phyloP scores from a whole-genome alignment of 2,888 invertebrate species.

The Caenorhabditis virilis region DNA sequence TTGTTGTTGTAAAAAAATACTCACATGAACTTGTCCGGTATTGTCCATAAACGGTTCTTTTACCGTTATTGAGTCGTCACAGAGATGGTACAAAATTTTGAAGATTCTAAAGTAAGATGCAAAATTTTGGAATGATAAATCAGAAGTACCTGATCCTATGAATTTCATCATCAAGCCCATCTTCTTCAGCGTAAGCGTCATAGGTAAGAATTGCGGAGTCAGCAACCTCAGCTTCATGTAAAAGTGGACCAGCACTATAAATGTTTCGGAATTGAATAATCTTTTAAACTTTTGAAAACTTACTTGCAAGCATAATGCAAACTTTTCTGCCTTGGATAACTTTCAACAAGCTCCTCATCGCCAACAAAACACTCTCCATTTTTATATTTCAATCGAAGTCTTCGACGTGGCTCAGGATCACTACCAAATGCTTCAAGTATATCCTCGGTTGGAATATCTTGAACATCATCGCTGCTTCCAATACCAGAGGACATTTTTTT shows the following conservation, averaged over 20 bases:
- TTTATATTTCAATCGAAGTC: conserved; percentile 30
- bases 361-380: conserved; percentile 38
- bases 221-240: conserved; percentile 33
- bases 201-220: conserved; percentile 36
- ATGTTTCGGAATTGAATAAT: neutral
- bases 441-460: conserved; percentile 46
- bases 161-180: conserved; percentile 41
- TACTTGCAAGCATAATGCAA: conserved; percentile 29
- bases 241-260: conserved; percentile 27
- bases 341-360: conserved; percentile 30
- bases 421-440: conserved; percentile 47
- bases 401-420: conserved; percentile 35
- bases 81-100: conserved; percentile 43
- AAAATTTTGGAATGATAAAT: neutral
- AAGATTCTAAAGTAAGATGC: conserved; percentile 20
- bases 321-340: conserved; percentile 28
- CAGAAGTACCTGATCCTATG: conserved; percentile 26
- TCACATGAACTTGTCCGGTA: conserved; percentile 39
- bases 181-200: conserved; percentile 45
- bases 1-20: neutral
- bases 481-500: conserved; percentile 3
- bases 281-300: conserved; percentile 4
- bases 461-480: conserved; percentile 11
- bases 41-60: conserved; percentile 47
- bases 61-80: conserved; percentile 40